Evolutionary conservation across 2,113 vertebrate species (phyloP), one percentile per base, ranked within the genome.

Genomic region (Brienomyrus longianalis): DNA sequence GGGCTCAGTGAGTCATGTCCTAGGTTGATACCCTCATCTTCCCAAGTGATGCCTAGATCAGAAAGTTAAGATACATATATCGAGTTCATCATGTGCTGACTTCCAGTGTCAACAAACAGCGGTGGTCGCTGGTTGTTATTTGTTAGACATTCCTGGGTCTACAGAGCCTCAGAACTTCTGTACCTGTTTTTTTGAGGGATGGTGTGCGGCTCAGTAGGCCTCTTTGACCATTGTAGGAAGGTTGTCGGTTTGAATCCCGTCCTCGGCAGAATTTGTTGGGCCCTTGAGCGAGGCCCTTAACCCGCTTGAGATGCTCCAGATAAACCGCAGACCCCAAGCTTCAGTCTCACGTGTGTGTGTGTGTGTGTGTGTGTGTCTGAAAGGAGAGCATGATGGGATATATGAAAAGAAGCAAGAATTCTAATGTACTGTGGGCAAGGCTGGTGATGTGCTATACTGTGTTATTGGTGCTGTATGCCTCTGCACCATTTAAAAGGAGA

Each of bases 401-500:
- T 56, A 21, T 56, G 54, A 56, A 56, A 56, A 56, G 19, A 21
- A 21, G 54, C 19, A 21, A 31, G 23, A 70, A 70, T 21, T n/a
- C 23, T 70, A 70, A 70, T 70, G 62, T 70, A 21, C 83, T 13
- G 23, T 11, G 50, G 86, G 5, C 27, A 56, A 87, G 5, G 31
- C 86, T 15, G 52, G 35, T 17, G 51, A 87, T 21, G 35, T 45
- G 15, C 39, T 35, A 13, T 62, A 43, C 39, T 54, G 35, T 54
- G 35, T 59, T 59, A 88, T n/a, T 54, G 54, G 23, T n/a, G 52
- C 56, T 23, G 31, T 45, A 21, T 54, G 5, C 51, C 39, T 5
- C 88, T 17, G 50, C 74, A 8, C 59, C 87, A 23, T 59, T 88
- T 88, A n/a, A 88, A 88, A 66, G 59, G 39, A 23, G 39, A 88